A percentile compares a stretch with the other conserved stretches of the same genome.
Evolutionary conservation across 1,140 invertebrate species (phyloP).

Genomic region (Aphelenchoides fujianensis): DNA sequence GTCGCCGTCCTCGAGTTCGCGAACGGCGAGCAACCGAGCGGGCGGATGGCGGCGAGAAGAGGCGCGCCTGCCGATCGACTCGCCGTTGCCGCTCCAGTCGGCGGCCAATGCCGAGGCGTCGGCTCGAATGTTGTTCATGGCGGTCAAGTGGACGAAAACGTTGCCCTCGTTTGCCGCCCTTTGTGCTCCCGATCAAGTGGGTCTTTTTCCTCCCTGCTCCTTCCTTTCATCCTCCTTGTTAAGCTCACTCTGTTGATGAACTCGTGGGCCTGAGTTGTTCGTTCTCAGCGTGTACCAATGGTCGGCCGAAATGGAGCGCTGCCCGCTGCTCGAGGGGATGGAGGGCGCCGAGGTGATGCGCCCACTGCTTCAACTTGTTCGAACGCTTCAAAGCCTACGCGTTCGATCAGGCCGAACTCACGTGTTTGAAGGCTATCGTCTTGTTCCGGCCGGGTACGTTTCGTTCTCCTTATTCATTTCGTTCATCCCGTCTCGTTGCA

Average conservation of each 20-base stretch:
- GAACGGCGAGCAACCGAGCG: too few relatives aligned
- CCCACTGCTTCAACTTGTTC: constrained; percentile 53
- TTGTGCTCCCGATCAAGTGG: too few relatives aligned
- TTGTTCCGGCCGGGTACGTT: constrained; percentile 84
- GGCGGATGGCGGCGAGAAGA: too few relatives aligned
- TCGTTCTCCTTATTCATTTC: too few relatives aligned
- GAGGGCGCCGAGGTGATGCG: constrained; percentile 52
- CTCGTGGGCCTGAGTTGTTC: constrained; percentile 91
- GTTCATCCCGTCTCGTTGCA: too few relatives aligned
- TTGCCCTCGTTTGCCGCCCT: constrained; percentile 90
- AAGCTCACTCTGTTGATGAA: constrained; percentile 92
- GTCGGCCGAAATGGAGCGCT: constrained; percentile 84
- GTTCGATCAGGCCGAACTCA: constrained; percentile 93
- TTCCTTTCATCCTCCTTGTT: too few relatives aligned
- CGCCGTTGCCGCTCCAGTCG: neutral
- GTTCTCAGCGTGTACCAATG: constrained; percentile 86
- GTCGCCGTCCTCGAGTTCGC: neutral
- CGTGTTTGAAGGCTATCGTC: constrained; percentile 93
- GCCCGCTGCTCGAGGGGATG: constrained; percentile 66
- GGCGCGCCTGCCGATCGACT: too few relatives aligned
- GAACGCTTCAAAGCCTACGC: constrained; percentile 77
- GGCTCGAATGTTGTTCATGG: constrained; percentile 89
- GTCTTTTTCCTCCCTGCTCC: too few relatives aligned
- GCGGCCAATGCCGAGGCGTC: constrained; percentile 73
- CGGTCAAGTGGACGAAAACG: constrained; percentile 97